Evolutionary conservation across 2,888 invertebrate genomes (phyloP).

Genomic region (Sinopyrophorus schimmeli): DNA sequence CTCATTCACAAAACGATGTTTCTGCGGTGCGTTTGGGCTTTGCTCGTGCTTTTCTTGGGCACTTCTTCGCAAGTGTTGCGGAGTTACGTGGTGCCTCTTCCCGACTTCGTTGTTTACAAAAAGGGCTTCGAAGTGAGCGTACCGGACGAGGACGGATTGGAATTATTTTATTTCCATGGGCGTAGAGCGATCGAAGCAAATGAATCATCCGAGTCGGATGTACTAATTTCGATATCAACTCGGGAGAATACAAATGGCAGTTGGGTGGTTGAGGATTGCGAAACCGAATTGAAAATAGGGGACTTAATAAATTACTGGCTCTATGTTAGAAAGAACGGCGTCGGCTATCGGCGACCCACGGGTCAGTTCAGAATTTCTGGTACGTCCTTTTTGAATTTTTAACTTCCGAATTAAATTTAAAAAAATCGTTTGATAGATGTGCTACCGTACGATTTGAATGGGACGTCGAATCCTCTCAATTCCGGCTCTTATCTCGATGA

Average conservation of each 20-base stretch:
- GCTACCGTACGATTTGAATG: no score
- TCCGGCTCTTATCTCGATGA: no score
- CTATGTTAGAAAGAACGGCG: conserved; percentile 45
- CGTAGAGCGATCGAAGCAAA: no score
- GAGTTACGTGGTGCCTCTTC: conserved; percentile 44
- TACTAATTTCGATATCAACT: conserved; percentile 1
- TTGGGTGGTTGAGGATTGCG: conserved; percentile 47
- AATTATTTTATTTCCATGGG: conserved; percentile 55
- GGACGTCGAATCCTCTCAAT: no score
- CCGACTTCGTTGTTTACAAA: conserved; percentile 46
- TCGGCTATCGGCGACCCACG: conserved; percentile 49
- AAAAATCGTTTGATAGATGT: no score
- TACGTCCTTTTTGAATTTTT: no score
- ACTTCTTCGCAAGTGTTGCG: no score
- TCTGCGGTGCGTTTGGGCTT: no score
- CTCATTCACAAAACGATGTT: no score
- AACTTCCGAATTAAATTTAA: no score
- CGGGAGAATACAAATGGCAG: background rate
- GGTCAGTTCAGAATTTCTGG: no score
- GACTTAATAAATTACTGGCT: conserved; percentile 52
- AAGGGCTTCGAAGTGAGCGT: conserved; percentile 53
- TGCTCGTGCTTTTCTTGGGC: no score
- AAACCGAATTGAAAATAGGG: conserved; percentile 41
- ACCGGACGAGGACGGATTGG: conserved; percentile 52
- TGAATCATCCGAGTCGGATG: conserved; percentile 39